Evolutionary conservation across 2,113 vertebrate genomes (phyloP).

Genomic region (Paedocypris sp.): DNA sequence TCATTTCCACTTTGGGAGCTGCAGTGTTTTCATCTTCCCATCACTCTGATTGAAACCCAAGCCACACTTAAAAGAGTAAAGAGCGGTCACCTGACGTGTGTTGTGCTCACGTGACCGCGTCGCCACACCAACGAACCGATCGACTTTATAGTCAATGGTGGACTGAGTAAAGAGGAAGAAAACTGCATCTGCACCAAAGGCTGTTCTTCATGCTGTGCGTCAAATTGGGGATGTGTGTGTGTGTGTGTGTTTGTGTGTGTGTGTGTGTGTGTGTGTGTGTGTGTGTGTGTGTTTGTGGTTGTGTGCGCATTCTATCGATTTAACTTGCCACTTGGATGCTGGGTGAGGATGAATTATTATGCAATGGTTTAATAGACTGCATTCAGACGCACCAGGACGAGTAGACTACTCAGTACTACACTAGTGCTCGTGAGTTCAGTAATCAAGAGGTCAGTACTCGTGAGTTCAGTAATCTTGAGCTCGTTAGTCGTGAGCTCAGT

Average conservation of each 20-base stretch:
- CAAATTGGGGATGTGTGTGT: constrained; percentile 4
- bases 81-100: background rate
- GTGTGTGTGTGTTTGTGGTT: background rate
- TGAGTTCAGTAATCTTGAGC: too few species aligned
- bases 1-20: constrained; percentile 48
- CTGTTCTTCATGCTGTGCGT: constrained; percentile 43
- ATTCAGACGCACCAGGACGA: too few species aligned
- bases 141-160: background rate
- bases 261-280: constrained; percentile 2
- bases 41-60: background rate
- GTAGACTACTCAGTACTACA: too few species aligned
- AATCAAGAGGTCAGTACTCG: too few species aligned
- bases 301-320: background rate
- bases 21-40: constrained; percentile 48
- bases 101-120: background rate
- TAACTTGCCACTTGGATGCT: background rate
- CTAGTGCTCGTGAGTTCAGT: too few species aligned
- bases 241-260: constrained; percentile 30
- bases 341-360: constrained; percentile 1
- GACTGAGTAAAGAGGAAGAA: constrained; percentile 28
- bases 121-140: background rate
- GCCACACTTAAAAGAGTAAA: background rate
- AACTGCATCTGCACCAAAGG: constrained; percentile 54
- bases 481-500: too few species aligned
- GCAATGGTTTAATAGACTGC: too few species aligned